Evolutionary conservation across 1,140 invertebrate genomes (phyloP).

Genomic region (Formica exsecta): DNA sequence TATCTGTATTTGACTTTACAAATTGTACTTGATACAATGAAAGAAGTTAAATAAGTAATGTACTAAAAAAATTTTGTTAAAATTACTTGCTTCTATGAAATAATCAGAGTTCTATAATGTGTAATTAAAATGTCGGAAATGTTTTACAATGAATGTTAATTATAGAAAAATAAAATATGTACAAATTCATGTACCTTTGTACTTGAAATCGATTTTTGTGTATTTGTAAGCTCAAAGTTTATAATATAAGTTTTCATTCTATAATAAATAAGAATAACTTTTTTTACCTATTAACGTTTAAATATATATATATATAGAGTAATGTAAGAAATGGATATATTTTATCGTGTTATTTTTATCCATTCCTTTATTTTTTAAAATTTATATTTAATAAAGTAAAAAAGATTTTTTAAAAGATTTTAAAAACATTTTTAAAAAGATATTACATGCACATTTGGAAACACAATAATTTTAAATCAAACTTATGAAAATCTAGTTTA

Average conservation of each 20-base stretch:
- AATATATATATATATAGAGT: neutral
- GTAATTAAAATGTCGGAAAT: conserved; percentile 34
- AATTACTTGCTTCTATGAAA: conserved; percentile 32
- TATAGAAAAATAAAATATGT: conserved; percentile 57
- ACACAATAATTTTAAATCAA: too few species aligned
- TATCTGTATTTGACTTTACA: conserved; percentile 19
- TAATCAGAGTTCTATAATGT: conserved; percentile 38
- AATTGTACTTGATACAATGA: conserved; percentile 11
- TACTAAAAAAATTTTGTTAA: conserved; percentile 50
- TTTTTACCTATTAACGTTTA: conserved; percentile 18
- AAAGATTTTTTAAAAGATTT: too few species aligned
- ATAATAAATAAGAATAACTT: conserved; percentile 32
- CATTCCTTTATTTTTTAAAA: too few species aligned
- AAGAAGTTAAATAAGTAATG: conserved; percentile 31
- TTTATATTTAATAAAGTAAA: too few species aligned
- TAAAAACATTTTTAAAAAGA: too few species aligned
- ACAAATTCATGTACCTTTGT: conserved; percentile 72
- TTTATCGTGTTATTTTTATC: too few species aligned
- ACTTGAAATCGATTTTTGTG: conserved; percentile 66
- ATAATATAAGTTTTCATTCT: conserved; percentile 55
- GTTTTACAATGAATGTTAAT: conserved; percentile 57
- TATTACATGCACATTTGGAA: too few species aligned
- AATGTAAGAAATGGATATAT: too few species aligned
- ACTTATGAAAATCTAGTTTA: too few species aligned
- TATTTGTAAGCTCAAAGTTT: conserved; percentile 58